A percentile compares a stretch with the other conserved stretches of the same genome.
These are phyloP conservation scores for Atrichornis clamosus DNA, from an alignment of 2,113 vertebrate species.

Conservation along the genomic window DNA sequence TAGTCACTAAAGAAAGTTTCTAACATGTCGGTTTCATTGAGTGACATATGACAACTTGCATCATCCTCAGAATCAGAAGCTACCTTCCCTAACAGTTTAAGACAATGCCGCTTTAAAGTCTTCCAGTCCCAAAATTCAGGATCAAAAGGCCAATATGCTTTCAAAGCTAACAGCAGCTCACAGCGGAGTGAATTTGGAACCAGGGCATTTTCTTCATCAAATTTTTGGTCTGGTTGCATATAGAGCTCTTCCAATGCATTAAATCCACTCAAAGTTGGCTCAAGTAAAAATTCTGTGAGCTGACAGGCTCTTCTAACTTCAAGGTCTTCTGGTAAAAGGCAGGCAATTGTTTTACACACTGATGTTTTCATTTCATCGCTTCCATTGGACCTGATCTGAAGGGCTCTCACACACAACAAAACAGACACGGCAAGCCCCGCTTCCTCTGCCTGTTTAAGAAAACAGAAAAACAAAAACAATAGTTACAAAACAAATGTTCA, in stretches of 20 bases:
- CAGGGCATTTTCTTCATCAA: slow-evolving; percentile 86
- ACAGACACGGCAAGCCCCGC: slow-evolving; percentile 86
- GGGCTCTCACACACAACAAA: slow-evolving; percentile 91
- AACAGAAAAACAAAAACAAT: neutral
- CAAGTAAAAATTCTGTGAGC: slow-evolving; percentile 92
- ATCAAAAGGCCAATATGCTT: slow-evolving; percentile 96
- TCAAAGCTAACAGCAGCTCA: slow-evolving; percentile 91
- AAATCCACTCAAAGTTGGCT: slow-evolving; percentile 84
- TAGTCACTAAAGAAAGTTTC: slow-evolving; percentile 74
- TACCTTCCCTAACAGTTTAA: slow-evolving; percentile 83
- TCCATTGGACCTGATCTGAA: slow-evolving; percentile 89
- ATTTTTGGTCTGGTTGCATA: slow-evolving; percentile 91
- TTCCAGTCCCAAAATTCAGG: slow-evolving; percentile 99
- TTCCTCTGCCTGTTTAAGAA: slow-evolving; percentile 78
- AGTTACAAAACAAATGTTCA: neutral
- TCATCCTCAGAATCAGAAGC: slow-evolving; percentile 86
- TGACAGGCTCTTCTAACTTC: slow-evolving; percentile 94
- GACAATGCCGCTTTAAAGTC: slow-evolving; percentile 90
- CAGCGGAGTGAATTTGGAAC: slow-evolving; percentile 96
- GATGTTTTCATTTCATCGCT: slow-evolving; percentile 88
- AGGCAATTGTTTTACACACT: slow-evolving; percentile 91
- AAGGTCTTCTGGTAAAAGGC: slow-evolving; percentile 90
- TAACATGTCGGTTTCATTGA: slow-evolving; percentile 76
- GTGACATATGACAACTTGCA: slow-evolving; percentile 68
- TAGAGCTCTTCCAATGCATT: slow-evolving; percentile 87